Evolutionary conservation across 30 jellyfish, hydroid and myxozoan genomes (phyloP).

Genomic region (Turritopsis dohrnii): DNA sequence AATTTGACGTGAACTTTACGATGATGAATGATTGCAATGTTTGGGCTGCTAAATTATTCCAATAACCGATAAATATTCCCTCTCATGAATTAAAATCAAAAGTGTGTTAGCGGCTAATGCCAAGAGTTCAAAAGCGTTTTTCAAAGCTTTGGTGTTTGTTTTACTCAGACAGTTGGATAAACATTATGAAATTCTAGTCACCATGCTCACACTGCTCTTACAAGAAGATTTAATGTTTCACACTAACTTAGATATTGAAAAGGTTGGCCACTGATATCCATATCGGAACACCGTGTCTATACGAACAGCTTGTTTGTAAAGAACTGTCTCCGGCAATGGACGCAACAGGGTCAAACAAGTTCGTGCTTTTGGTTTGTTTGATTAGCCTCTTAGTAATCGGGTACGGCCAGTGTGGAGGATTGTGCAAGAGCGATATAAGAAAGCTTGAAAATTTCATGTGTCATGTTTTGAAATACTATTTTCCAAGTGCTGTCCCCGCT

Average conservation of each 20-base stretch:
- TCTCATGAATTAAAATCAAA: too few relatives aligned
- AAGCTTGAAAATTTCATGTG: neutral
- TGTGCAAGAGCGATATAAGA: neutral
- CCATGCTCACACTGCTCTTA: too few relatives aligned
- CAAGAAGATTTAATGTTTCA: neutral
- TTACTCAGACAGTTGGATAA: neutral
- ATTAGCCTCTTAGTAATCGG: neutral
- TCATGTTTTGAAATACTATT: neutral
- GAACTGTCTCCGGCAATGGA: too few relatives aligned
- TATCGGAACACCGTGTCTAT: too few relatives aligned
- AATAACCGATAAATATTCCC: too few relatives aligned
- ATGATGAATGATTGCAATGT: too few relatives aligned
- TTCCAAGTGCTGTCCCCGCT: constrained; percentile 4
- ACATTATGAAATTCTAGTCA: neutral
- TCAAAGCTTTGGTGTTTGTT: neutral
- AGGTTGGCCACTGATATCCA: too few relatives aligned
- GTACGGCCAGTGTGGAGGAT: neutral
- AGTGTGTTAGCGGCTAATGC: too few relatives aligned
- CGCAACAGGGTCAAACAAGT: neutral
- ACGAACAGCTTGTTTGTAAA: too few relatives aligned
- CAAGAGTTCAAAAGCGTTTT: neutral
- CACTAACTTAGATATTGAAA: too few relatives aligned
- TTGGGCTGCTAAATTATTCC: too few relatives aligned
- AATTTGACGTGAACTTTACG: too few relatives aligned
- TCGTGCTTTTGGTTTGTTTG: neutral